Percentiles rank a stretch among this genome's conserved stretches.
Conservation (phyloP, 1,140 invertebrate genomes). For the Drosophila pseudoananassae region DNA sequence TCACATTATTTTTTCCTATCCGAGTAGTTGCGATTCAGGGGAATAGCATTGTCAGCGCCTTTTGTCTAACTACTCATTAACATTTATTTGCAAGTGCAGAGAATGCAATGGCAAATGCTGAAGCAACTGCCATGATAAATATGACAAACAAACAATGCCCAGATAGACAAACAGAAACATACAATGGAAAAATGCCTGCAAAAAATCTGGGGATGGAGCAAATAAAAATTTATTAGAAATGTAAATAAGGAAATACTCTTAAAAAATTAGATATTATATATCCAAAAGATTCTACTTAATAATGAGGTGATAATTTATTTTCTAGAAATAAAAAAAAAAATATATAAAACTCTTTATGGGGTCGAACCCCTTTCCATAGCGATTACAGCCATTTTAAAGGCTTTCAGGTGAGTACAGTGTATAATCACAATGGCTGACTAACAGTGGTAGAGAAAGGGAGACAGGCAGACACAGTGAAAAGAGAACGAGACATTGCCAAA, state of each 20-base stretch:
- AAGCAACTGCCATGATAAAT: slow-evolving; percentile 80
- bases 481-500: slow-evolving; percentile 58
- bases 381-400: slow-evolving; percentile 14
- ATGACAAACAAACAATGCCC: slow-evolving; percentile 69
- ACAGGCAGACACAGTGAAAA: slow-evolving; percentile 36
- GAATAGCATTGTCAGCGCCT: slow-evolving; percentile 67
- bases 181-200: slow-evolving; percentile 34
- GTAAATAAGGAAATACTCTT: background rate
- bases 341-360: background rate
- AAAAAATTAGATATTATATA: background rate
- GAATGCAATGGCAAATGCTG: slow-evolving; percentile 63
- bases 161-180: slow-evolving; percentile 51
- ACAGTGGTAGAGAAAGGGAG: slow-evolving; percentile 47
- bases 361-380: slow-evolving; percentile 10
- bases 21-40: slow-evolving; percentile 44
- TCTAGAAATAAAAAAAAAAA: background rate
- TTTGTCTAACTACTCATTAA: slow-evolving; percentile 81
- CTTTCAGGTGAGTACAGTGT: slow-evolving; percentile 54
- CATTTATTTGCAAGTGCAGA: slow-evolving; percentile 79
- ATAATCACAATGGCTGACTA: slow-evolving; percentile 67
- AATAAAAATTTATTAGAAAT: background rate
- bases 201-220: slow-evolving; percentile 46
- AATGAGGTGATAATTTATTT: background rate
- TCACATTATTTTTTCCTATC: slow-evolving; percentile 52
- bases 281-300: too few relatives aligned